phyloP scores from a whole-genome alignment of 1,140 invertebrate genomes.

The Chironomus tepperi region DNA sequence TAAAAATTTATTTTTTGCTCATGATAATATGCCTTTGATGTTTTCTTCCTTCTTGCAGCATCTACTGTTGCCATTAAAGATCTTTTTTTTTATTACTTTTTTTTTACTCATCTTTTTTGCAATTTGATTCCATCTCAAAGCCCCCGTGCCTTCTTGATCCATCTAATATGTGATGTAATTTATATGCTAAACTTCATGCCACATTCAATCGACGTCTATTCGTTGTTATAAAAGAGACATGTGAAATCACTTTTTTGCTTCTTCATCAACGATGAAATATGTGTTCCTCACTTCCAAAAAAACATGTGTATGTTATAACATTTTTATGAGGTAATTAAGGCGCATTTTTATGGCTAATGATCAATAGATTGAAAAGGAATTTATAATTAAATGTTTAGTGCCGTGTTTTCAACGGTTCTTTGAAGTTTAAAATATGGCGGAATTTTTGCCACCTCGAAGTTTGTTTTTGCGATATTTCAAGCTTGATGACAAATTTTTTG shows the following conservation, averaged over 20 bases:
- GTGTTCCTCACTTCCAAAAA: too few species aligned
- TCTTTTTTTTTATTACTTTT: not conserved
- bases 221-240: not conserved
- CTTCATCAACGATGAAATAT: not conserved
- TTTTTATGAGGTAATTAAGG: too few species aligned
- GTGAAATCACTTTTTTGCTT: not conserved
- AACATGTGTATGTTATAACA: too few species aligned
- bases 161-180: slow-evolving; percentile 2
- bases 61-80: not conserved
- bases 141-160: not conserved
- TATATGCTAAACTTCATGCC: slow-evolving; percentile 19
- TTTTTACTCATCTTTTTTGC: not conserved
- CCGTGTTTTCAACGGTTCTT: too few species aligned
- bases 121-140: not conserved
- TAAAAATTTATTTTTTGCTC: too few species aligned
- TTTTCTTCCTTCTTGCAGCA: not conserved
- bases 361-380: too few species aligned
- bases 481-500: too few species aligned
- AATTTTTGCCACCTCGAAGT: too few species aligned
- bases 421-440: too few species aligned
- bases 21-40: not conserved
- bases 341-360: too few species aligned
- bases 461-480: too few species aligned
- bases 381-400: too few species aligned
- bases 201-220: not conserved